phyloP scores from a whole-genome alignment of 2,888 invertebrate genomes.

The Limenitis camilla region DNA sequence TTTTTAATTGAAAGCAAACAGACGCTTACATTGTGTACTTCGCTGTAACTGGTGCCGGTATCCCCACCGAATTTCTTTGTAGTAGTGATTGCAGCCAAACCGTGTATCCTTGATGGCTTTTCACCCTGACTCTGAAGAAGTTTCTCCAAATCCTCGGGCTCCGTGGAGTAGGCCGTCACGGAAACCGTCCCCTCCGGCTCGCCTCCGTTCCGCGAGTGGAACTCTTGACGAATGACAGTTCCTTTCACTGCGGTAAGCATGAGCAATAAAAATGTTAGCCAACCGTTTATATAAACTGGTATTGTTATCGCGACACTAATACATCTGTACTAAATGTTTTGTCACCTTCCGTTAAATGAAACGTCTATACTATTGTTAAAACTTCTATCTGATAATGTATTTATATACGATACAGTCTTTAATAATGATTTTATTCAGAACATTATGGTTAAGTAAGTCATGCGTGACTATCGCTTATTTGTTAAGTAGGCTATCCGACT shows the following conservation, averaged over 20 bases:
- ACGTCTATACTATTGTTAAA: background rate
- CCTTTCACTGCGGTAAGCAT: conserved; percentile 76
- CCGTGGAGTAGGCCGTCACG: conserved; percentile 80
- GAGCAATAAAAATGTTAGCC: conserved; percentile 24
- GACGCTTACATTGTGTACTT: conserved; percentile 51
- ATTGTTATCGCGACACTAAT: conserved; percentile 22
- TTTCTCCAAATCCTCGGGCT: conserved; percentile 72
- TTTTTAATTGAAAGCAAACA: conserved; percentile 6
- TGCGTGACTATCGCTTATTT: background rate
- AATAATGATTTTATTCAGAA: background rate
- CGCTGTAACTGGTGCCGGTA: conserved; percentile 50
- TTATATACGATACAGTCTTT: too few species aligned
- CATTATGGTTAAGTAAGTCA: too few species aligned
- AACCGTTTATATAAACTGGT: conserved; percentile 26
- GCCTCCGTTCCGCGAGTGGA: conserved; percentile 79
- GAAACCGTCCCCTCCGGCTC: conserved; percentile 81
- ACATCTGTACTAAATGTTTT: background rate
- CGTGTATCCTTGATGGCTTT: conserved; percentile 56
- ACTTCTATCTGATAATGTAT: too few species aligned
- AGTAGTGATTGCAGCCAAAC: conserved; percentile 65
- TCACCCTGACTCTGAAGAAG: conserved; percentile 55
- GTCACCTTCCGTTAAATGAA: background rate
- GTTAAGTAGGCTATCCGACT: conserved; percentile 4
- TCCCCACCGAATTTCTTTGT: conserved; percentile 65
- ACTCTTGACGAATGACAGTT: conserved; percentile 79